Base-by-base conservation (phyloP, 2,113 vertebrate genomes). In the Panthera leo region DNA sequence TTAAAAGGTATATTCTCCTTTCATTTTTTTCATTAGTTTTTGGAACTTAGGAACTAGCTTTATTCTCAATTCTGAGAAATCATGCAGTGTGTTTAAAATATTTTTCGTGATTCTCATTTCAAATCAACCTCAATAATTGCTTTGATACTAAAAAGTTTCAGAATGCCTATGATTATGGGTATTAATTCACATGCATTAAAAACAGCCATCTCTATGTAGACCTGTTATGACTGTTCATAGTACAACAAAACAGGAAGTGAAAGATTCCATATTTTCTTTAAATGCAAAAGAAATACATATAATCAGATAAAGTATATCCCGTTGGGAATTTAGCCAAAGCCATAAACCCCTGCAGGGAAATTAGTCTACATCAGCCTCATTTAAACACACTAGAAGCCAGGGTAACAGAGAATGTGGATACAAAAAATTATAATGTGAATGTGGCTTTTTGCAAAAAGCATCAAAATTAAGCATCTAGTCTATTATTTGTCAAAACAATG, bases 251-350 rank as follows among this genome's bases (percentile, higher is more conserved):
- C 75, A 82, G 90, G 92, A 95, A 96, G 75, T 71, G 12, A 70
- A 71, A 76, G 21, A 67, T 58, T 51, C 87, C 27, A 65, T 29
- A 36, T 70, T 96, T 84, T 65, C 39, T 85, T 97, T 95, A 97
- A 96, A 93, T 80, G 84, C 80, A 55, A 91, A 85, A 97, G 87
- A 94, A 95, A 92, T 71, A 80, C 10, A 14, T 78, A 48, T 84
- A 75, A 96, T 93, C 58, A 96, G 51, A 70, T 80, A 63, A 91
- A 88, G 10, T 88, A 29, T 83, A 36, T 78, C 53, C 92, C 70
- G 85, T 12, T 94, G 95, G 45, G 67, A 90, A 82, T 85, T 68
- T 53, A 61, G 65, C 75, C 90, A 97, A 86, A 93, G 29, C 51
- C 67, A 51, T 61, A 80, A 90, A 42, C 25, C 55, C 61, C 34